phyloP scores from a whole-genome alignment of 2,113 vertebrate species.

The Sinocyclocheilus grahami region DNA sequence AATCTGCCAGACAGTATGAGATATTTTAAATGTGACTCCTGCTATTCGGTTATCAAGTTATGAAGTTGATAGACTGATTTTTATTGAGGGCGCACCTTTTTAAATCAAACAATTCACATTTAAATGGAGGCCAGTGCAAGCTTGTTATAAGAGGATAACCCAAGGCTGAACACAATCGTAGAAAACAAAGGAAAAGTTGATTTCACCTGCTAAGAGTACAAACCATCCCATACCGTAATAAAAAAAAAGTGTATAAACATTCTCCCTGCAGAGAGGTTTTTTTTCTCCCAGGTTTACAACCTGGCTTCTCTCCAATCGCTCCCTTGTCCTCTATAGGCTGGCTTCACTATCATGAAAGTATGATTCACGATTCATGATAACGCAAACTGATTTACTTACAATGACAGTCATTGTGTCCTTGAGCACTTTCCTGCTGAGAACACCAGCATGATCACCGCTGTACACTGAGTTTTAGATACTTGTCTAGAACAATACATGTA shows the following conservation, averaged over 20 bases:
- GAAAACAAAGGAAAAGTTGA: slow-evolving; percentile 8
- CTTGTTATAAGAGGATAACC: neutral
- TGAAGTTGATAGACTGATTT: slow-evolving; percentile 5
- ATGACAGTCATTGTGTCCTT: slow-evolving; percentile 37
- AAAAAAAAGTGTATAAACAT: slow-evolving; percentile 41
- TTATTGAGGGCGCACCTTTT: slow-evolving; percentile 9
- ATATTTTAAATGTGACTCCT: neutral
- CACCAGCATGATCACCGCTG: neutral
- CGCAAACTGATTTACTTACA: slow-evolving; percentile 40
- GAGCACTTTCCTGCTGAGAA: neutral
- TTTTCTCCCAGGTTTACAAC: slow-evolving; percentile 52
- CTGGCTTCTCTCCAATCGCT: slow-evolving; percentile 42
- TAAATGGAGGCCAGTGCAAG: neutral
- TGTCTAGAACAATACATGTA: neutral
- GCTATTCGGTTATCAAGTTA: neutral
- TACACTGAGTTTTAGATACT: neutral
- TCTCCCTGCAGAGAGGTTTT: slow-evolving; percentile 37
- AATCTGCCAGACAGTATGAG: slow-evolving; percentile 18
- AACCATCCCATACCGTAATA: slow-evolving; percentile 42
- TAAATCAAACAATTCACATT: neutral
- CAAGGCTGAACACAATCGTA: slow-evolving; percentile 7
- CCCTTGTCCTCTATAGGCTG: slow-evolving; percentile 38
- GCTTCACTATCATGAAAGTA: slow-evolving; percentile 46
- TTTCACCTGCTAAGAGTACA: slow-evolving; percentile 40
- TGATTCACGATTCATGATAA: slow-evolving; percentile 56